Conservation (phyloP, 2,888 invertebrate genomes). For the Drosophila colorata region DNA sequence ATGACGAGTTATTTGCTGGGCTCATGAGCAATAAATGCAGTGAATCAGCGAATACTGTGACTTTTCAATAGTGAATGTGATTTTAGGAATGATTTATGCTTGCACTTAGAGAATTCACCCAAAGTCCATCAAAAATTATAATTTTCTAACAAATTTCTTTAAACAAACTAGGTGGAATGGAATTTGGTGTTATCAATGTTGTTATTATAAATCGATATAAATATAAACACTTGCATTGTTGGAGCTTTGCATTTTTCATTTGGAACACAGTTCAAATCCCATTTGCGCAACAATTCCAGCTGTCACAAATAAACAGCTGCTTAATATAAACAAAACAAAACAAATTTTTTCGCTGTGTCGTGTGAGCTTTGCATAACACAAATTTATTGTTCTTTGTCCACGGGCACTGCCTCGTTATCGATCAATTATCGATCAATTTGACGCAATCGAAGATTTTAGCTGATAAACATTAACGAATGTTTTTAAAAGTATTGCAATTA, state of each 20-base stretch:
- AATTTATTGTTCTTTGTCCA: constrained; percentile 19
- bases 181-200: constrained; percentile 8
- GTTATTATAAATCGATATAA: constrained; percentile 1
- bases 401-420: constrained; percentile 12
- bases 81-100: constrained; percentile 7
- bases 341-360: constrained; percentile 18
- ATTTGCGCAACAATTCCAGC: constrained; percentile 21
- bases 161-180: neutral
- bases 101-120: neutral
- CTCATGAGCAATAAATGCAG: constrained; percentile 42
- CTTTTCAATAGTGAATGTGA: constrained; percentile 20
- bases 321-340: constrained; percentile 18
- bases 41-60: constrained; percentile 43
- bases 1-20: constrained; percentile 40
- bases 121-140: constrained; percentile 3
- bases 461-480: neutral
- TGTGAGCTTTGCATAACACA: constrained; percentile 14
- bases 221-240: neutral
- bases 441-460: neutral
- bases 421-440: constrained; percentile 18
- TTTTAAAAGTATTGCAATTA: constrained; percentile 3
- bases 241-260: constrained; percentile 5
- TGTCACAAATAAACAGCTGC: constrained; percentile 44
- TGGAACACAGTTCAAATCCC: neutral
- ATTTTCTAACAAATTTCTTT: neutral